A percentile compares a stretch with the other conserved stretches of the same genome.
These are phyloP conservation scores for Platycercus adscitus DNA, from an alignment of 2,113 vertebrate species.

Conservation along the genomic window DNA sequence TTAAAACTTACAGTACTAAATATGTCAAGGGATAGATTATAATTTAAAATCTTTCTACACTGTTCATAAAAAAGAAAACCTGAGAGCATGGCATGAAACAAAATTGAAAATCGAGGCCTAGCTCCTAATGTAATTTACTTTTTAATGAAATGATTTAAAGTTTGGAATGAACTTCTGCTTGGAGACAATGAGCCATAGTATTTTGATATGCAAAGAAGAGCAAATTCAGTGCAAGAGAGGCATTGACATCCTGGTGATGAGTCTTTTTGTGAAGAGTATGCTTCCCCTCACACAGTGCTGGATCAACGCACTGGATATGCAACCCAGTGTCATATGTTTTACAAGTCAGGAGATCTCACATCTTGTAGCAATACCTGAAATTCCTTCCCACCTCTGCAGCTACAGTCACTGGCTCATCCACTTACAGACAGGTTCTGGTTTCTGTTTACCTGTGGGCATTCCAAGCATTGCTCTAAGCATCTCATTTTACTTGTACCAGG, in stretches of 20 bases:
- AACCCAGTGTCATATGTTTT: neutral
- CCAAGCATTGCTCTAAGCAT: neutral
- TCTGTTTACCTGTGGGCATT: neutral
- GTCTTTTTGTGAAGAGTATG: neutral
- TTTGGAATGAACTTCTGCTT: slow-evolving; percentile 61
- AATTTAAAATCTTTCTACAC: slow-evolving; percentile 59
- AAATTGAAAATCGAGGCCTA: slow-evolving; percentile 54
- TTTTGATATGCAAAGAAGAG: slow-evolving; percentile 7
- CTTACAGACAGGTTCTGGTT: neutral
- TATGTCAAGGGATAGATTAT: slow-evolving; percentile 49
- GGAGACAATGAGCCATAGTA: slow-evolving; percentile 57
- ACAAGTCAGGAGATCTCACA: neutral
- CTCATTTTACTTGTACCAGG: neutral
- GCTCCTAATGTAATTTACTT: slow-evolving; percentile 64
- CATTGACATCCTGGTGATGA: slow-evolving; percentile 21
- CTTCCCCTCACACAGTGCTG: neutral
- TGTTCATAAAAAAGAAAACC: slow-evolving; percentile 55
- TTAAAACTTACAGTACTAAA: slow-evolving; percentile 53
- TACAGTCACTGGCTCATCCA: neutral
- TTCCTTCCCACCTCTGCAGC: neutral
- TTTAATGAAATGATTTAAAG: slow-evolving; percentile 64
- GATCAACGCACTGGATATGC: neutral
- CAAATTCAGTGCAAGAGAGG: neutral
- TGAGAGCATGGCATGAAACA: slow-evolving; percentile 30
- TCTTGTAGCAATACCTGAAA: neutral